Conservation (phyloP, 2,797 vertebrate genomes). For the Odontamblyopus rebecca region DNA sequence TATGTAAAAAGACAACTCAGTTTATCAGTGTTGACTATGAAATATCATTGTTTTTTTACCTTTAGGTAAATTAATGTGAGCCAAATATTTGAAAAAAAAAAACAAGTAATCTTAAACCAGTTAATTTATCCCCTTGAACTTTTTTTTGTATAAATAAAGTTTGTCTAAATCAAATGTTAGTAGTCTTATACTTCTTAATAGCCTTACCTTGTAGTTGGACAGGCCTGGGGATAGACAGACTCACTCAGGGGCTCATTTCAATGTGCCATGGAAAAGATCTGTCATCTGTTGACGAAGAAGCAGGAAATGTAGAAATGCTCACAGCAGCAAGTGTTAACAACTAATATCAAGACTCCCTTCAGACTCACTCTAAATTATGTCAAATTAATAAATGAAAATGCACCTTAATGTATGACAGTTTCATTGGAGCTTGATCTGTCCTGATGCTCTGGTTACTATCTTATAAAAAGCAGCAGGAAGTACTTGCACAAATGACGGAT, state of each 20-base stretch:
- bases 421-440: conserved; percentile 7
- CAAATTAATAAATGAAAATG: not conserved
- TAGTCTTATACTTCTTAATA: not conserved
- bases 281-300: conserved; percentile 32
- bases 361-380: not conserved
- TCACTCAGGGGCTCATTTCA: conserved; percentile 42
- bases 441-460: conserved; percentile 16
- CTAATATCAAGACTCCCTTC: conserved; percentile 25
- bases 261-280: conserved; percentile 14
- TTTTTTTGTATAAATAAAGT: not conserved
- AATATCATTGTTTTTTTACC: not conserved
- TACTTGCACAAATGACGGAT: conserved; percentile 12
- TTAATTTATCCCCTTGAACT: not conserved
- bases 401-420: conserved; percentile 17
- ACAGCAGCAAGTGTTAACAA: not conserved
- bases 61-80: not conserved
- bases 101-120: not conserved
- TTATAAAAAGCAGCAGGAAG: conserved; percentile 44
- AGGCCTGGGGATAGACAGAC: not conserved
- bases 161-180: not conserved
- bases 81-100: not conserved
- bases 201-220: conserved; percentile 49
- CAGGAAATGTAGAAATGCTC: conserved; percentile 54
- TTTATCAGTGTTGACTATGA: not conserved
- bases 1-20: not conserved